Evolutionary conservation across 2,797 vertebrate genomes (phyloP).

Genomic region (Notamacropus eugenii): DNA sequence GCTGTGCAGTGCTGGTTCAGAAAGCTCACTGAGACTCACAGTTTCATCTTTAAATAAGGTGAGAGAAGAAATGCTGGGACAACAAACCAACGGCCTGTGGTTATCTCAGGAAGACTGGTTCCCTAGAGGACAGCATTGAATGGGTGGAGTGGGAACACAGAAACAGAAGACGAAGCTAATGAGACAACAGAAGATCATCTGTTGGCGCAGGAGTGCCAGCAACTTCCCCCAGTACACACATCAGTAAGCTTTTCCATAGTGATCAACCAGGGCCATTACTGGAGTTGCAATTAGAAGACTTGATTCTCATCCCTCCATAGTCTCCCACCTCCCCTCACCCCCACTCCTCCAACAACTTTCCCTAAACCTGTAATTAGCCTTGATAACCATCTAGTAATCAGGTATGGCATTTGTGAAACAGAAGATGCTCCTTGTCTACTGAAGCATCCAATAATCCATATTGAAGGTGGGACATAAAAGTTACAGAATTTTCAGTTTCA

Average conservation of each 20-base stretch:
- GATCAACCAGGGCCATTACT: constrained; percentile 62
- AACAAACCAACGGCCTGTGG: constrained; percentile 41
- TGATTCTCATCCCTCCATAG: constrained; percentile 44
- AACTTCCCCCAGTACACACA: constrained; percentile 28
- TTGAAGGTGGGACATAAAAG: constrained; percentile 48
- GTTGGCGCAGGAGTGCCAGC: constrained; percentile 44
- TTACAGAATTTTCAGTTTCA: constrained; percentile 47
- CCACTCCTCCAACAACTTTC: constrained; percentile 39
- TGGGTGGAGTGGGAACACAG: constrained; percentile 53
- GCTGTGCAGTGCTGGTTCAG: constrained; percentile 21
- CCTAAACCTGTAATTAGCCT: constrained; percentile 50
- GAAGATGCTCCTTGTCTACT: constrained; percentile 50
- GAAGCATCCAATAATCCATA: constrained; percentile 40
- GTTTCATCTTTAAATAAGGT: constrained; percentile 40
- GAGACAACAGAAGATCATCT: constrained; percentile 57
- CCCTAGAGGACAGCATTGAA: constrained; percentile 60
- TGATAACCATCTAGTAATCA: constrained; percentile 65
- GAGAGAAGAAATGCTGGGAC: constrained; percentile 48
- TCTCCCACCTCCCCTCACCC: constrained; percentile 22
- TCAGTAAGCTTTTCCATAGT: constrained; percentile 44
- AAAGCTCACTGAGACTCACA: constrained; percentile 1
- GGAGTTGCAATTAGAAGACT: constrained; percentile 68
- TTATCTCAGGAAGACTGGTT: constrained; percentile 61
- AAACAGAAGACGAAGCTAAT: constrained; percentile 72
- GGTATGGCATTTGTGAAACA: constrained; percentile 48